A percentile compares a stretch with the other conserved stretches of the same genome.
Conservation (phyloP, 2,888 invertebrate genomes). For the Aplocera efformata region DNA sequence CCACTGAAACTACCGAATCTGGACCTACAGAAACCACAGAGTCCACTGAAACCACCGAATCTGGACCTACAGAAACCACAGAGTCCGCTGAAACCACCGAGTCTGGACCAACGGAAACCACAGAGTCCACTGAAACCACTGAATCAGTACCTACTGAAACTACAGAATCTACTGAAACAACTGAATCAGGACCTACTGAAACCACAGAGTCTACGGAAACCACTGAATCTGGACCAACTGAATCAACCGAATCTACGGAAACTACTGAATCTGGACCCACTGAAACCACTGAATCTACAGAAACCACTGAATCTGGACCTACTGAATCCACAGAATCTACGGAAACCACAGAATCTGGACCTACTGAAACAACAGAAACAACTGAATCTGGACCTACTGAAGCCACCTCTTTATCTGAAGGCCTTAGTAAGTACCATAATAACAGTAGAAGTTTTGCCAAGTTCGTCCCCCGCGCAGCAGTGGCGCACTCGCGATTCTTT, state of each 20-base stretch:
- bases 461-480: too few relatives aligned
- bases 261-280: constrained; percentile 2
- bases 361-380: constrained; percentile 2
- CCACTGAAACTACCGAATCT: background rate
- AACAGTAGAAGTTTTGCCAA: too few relatives aligned
- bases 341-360: background rate
- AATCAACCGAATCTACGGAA: constrained; percentile 9
- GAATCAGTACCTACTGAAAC: constrained; percentile 21
- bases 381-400: constrained; percentile 18
- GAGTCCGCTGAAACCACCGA: constrained; percentile 1
- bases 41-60: constrained; percentile 8
- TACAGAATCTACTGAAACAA: constrained; percentile 5
- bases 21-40: constrained; percentile 6
- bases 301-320: background rate
- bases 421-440: constrained; percentile 14
- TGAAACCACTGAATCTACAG: constrained; percentile 9
- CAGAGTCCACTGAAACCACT: constrained; percentile 10
- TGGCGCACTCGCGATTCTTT: too few relatives aligned
- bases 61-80: constrained; percentile 3
- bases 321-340: constrained; percentile 13
- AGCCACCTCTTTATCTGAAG: background rate
- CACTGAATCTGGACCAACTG: constrained; percentile 23
- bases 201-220: constrained; percentile 7
- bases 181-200: constrained; percentile 13
- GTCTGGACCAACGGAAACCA: constrained; percentile 17